Conservation (phyloP, 2,888 invertebrate species). For the Catocala sponsa region DNA sequence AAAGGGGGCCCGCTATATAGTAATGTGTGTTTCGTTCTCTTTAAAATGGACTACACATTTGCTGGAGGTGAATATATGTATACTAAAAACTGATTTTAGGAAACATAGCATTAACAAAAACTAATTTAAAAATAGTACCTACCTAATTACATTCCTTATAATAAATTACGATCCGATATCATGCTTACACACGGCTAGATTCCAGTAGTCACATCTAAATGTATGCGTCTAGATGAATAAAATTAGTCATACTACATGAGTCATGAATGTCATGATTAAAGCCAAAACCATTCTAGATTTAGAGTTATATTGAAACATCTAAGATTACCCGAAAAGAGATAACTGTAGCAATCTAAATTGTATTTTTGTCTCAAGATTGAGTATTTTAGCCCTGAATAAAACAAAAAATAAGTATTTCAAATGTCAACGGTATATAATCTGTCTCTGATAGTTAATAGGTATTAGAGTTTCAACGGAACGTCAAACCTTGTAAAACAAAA, state of each 20-base stretch:
- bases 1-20: constrained; percentile 29
- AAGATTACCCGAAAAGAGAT: not conserved
- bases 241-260: constrained; percentile 18
- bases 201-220: constrained; percentile 4
- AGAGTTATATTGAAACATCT: not conserved
- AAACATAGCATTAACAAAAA: not conserved
- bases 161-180: no score
- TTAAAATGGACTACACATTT: constrained; percentile 15
- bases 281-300: constrained; percentile 11
- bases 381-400: no score
- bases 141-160: no score
- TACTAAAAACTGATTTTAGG: not conserved
- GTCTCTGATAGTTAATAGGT: no score
- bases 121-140: no score
- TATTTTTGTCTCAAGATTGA: no score
- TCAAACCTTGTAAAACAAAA: not conserved
- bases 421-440: no score
- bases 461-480: not conserved
- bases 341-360: not conserved
- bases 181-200: not conserved
- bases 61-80: not conserved
- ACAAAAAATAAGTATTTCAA: no score
- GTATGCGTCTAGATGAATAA: constrained; percentile 3
- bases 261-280: constrained; percentile 17
- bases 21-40: constrained; percentile 27